Evolutionary conservation across 2,113 vertebrate genomes (phyloP).

Genomic region (Syrmaticus mikado): DNA sequence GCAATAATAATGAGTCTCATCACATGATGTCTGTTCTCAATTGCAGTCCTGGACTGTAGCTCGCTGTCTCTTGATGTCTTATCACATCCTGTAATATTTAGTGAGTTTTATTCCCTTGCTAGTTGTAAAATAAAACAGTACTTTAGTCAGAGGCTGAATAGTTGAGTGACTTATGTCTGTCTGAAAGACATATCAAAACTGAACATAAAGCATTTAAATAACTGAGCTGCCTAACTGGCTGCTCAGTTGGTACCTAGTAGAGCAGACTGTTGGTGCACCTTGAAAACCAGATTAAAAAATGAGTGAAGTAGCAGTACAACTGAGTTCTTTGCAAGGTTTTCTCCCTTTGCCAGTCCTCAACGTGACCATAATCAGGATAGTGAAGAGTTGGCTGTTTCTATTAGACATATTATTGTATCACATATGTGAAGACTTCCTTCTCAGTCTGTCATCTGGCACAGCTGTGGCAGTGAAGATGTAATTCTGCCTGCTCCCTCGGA

Average conservation of each 20-base stretch:
- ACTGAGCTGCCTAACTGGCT: background rate
- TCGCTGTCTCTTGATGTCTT: background rate
- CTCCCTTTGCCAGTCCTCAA: background rate
- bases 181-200: background rate
- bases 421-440: background rate
- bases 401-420: background rate
- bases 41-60: background rate
- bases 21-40: background rate
- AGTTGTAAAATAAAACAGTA: background rate
- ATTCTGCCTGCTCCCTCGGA: background rate
- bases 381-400: background rate
- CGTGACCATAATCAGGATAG: background rate
- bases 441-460: background rate
- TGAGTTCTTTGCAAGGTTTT: background rate
- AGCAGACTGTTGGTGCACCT: background rate
- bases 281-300: background rate
- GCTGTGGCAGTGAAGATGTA: background rate
- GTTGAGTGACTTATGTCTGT: background rate
- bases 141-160: background rate
- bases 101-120: background rate
- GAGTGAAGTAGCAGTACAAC: background rate
- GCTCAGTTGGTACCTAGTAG: background rate
- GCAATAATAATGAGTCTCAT: background rate
- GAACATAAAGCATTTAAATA: background rate
- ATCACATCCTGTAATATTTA: background rate